These are phyloP conservation scores for Epinotia nisella DNA, from an alignment of 2,888 invertebrate genomes.

Conservation along the genomic window DNA sequence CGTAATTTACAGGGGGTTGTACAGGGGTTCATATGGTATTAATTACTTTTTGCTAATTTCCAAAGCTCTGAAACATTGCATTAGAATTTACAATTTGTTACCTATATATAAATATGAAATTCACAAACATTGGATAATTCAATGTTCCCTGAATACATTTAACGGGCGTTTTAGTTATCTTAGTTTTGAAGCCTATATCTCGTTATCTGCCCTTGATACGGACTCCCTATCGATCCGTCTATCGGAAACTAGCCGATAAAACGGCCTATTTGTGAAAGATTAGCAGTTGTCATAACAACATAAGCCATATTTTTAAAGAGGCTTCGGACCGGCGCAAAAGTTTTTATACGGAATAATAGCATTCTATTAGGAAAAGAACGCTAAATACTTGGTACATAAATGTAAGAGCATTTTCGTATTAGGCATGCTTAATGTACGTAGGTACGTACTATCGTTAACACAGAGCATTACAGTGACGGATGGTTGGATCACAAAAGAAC, in stretches of 20 bases:
- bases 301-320: neutral
- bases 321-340: neutral
- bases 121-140: neutral
- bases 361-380: neutral
- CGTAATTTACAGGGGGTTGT: too few relatives aligned
- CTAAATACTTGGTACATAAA: too few relatives aligned
- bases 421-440: too few relatives aligned
- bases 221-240: conserved; percentile 4
- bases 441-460: too few relatives aligned
- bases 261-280: conserved; percentile 24
- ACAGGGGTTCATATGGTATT: too few relatives aligned
- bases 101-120: neutral
- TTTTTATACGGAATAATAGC: neutral
- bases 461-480: too few relatives aligned
- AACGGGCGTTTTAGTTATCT: conserved; percentile 15
- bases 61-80: neutral
- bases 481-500: too few relatives aligned
- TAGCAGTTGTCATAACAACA: conserved; percentile 27
- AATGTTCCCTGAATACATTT: neutral
- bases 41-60: neutral
- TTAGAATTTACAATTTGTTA: neutral
- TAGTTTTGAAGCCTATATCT: conserved; percentile 9
- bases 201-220: conserved; percentile 29
- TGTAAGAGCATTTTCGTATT: too few relatives aligned
- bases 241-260: conserved; percentile 19